Conservation (phyloP, 2,888 invertebrate genomes). For the Boloria euphrosyne region DNA sequence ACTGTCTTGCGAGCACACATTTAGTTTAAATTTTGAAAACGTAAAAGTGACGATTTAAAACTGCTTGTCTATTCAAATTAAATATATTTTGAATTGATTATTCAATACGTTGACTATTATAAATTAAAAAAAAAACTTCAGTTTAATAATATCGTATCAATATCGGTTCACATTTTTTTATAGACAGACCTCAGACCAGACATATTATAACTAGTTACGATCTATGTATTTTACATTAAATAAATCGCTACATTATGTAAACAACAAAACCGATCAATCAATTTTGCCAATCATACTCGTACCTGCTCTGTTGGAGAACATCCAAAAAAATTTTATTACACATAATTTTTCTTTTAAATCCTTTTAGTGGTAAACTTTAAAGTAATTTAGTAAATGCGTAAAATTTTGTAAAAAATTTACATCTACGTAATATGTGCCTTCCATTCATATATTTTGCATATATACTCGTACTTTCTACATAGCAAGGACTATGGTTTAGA, state of each 20-base stretch:
- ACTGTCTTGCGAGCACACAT: too few relatives aligned
- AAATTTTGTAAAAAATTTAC: too few relatives aligned
- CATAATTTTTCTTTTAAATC: conserved; percentile 3
- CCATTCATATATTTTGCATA: not conserved
- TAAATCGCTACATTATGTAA: not conserved
- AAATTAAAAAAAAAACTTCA: too few relatives aligned
- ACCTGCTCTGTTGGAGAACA: conserved; percentile 8
- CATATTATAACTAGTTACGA: too few relatives aligned
- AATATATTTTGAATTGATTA: too few relatives aligned
- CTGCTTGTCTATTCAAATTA: too few relatives aligned
- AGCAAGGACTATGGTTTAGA: not conserved
- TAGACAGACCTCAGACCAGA: too few relatives aligned
- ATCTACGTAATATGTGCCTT: not conserved
- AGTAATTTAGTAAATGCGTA: not conserved
- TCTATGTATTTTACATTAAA: not conserved
- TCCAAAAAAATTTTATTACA: not conserved
- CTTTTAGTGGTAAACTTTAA: not conserved
- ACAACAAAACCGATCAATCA: conserved; percentile 5
- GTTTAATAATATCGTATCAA: too few relatives aligned
- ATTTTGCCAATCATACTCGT: conserved; percentile 3
- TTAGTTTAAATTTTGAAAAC: too few relatives aligned
- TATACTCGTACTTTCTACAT: conserved; percentile 9
- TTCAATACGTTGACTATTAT: too few relatives aligned
- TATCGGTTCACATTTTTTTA: too few relatives aligned
- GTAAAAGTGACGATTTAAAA: too few relatives aligned